Base-by-base conservation (phyloP, 1,140 invertebrate species). In the Brachionus manjavacas region DNA sequence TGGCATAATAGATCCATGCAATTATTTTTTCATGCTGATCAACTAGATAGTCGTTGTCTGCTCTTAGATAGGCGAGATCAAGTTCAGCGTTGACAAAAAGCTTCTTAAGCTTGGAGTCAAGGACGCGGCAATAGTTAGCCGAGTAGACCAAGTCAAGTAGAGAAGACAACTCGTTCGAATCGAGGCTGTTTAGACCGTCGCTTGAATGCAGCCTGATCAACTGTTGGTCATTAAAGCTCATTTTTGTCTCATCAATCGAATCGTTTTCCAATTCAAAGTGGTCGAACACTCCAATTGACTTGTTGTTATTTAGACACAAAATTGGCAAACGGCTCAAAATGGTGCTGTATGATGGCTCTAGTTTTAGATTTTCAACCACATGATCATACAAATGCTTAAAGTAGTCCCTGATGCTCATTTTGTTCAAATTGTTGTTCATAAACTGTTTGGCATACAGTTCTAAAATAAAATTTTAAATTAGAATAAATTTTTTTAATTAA, bases 331-430 rank as follows among this genome's bases (percentile, higher is more conserved):
- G 79, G 6, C 52, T 68, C 16, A 81, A 81, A 23, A 81, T 68
- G 39, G 79, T 81, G 31, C 79, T 76, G 28, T 76, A 76, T 12
- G 72, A 76, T 3, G 72, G 64, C 52, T 81, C 79, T 12, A 68
- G 20, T 16, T 64, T 81, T 8, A 81, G 28, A 68, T 81, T 81
- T 28, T 81, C 64, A 20, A 60, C 39, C 0, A 81, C 79, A 81
- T 81, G 79, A 8, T 81, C 79, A 23, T 81, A 81, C 20, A 81
- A 68, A 64, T 64, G 41, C 52, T 81, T 81, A 46, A 81, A 81
- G 66, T 81, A 81, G 52, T 81, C 79, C 20, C 31, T 60, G 9
- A 81, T 81, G 31, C 79, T 81, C 79, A 81, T 81, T 64, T 68
- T 60, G 39, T 81, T 81, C 20, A 81, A 35, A 23, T 81, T 60